phyloP scores from a whole-genome alignment of 2,797 vertebrate species.

The Crossoptilon crossoptilon region DNA sequence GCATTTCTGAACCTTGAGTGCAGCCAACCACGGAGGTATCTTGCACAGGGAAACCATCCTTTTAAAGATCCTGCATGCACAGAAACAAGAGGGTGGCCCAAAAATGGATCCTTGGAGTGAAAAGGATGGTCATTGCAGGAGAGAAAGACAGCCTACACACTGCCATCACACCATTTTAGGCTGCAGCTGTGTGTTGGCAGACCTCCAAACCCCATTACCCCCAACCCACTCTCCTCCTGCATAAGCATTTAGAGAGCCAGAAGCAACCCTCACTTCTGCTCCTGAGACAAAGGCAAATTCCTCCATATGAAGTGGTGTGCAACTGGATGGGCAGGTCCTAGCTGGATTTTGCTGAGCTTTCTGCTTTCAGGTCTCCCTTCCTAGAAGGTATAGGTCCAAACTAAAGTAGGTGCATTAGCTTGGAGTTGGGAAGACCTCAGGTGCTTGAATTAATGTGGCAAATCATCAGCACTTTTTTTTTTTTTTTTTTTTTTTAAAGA shows the following conservation, averaged over 20 bases:
- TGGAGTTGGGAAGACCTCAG: neutral
- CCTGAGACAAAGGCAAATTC: neutral
- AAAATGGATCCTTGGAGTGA: neutral
- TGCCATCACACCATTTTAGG: neutral
- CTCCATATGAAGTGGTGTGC: neutral
- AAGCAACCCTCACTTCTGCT: neutral
- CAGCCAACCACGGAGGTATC: neutral
- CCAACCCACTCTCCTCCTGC: neutral
- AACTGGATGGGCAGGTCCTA: slow-evolving; percentile 26
- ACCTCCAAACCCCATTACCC: neutral
- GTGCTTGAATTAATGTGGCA: neutral
- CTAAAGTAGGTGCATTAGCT: neutral
- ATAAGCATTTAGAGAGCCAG: neutral
- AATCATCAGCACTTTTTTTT: neutral
- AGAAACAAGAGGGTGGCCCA: neutral
- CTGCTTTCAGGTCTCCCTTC: neutral
- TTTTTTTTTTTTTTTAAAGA: neutral
- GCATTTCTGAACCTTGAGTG: neutral
- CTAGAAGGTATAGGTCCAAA: neutral
- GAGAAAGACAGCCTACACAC: neutral
- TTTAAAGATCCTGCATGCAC: neutral
- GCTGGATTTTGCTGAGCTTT: slow-evolving; percentile 51
- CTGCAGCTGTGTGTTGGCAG: neutral
- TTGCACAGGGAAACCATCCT: neutral
- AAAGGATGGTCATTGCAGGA: neutral